Percentiles rank a stretch among this genome's conserved stretches.
Conservation (phyloP, 2,113 vertebrate species). For the Clarias gariepinus region DNA sequence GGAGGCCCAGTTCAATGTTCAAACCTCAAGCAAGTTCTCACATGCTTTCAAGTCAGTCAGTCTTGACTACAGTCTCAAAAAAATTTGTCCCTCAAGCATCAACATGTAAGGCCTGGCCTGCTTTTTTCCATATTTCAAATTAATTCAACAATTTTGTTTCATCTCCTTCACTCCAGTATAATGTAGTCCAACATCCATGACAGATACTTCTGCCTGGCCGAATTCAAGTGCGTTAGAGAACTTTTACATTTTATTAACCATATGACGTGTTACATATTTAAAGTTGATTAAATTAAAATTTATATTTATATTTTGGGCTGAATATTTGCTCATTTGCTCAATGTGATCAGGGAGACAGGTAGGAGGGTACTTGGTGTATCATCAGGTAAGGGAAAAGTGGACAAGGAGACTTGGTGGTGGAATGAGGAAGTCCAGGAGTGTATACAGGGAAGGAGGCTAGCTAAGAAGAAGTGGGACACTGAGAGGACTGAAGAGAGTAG, state of each 20-base stretch:
- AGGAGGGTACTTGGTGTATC: too few relatives aligned
- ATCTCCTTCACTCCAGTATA: slow-evolving; percentile 38
- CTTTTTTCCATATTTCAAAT: slow-evolving; percentile 49
- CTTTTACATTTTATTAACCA: slow-evolving; percentile 58
- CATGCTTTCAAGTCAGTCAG: slow-evolving; percentile 55
- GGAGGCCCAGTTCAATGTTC: slow-evolving; percentile 47
- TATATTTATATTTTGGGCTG: too few relatives aligned
- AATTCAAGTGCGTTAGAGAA: slow-evolving; percentile 55
- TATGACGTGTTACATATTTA: slow-evolving; percentile 55
- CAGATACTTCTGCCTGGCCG: slow-evolving; percentile 44
- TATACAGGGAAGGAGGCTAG: too few relatives aligned
- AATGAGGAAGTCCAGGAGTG: too few relatives aligned
- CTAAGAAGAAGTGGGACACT: too few relatives aligned
- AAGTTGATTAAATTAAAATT: slow-evolving; percentile 53
- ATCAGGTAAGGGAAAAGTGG: too few relatives aligned
- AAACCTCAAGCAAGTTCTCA: slow-evolving; percentile 59
- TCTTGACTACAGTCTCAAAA: slow-evolving; percentile 52
- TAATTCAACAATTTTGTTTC: slow-evolving; percentile 33
- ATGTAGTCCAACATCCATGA: slow-evolving; percentile 24
- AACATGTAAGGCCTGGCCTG: slow-evolving; percentile 51
- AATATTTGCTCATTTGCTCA: slow-evolving; percentile 57
- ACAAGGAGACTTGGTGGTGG: too few relatives aligned
- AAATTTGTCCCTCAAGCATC: slow-evolving; percentile 54
- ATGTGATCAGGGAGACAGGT: too few relatives aligned
- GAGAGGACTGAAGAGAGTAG: too few relatives aligned